These are phyloP conservation scores for Rhynchonycteris naso DNA, from an alignment of 2,797 vertebrate species.

Conservation along the genomic window DNA sequence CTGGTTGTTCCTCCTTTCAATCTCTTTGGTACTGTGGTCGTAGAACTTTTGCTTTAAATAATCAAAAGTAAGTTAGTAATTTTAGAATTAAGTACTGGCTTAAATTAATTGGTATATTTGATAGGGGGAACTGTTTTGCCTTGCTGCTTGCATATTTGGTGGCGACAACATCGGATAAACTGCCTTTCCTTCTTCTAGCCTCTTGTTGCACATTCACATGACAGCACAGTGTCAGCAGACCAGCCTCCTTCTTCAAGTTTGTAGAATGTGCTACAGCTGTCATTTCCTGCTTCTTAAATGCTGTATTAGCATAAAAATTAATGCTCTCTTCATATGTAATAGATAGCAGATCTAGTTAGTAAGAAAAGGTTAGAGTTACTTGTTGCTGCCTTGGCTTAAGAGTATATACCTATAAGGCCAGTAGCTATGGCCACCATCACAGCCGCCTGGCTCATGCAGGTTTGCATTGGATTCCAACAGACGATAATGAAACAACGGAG, in stretches of 20 bases:
- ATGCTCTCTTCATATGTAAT: neutral
- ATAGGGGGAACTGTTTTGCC: neutral
- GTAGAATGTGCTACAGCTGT: neutral
- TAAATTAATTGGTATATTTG: neutral
- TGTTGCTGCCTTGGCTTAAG: neutral
- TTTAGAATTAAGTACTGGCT: slow-evolving; percentile 6
- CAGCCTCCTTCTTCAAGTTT: neutral
- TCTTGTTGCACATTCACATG: neutral
- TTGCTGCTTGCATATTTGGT: neutral
- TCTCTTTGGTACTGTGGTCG: neutral
- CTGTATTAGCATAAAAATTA: neutral
- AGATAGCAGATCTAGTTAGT: neutral
- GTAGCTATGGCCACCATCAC: too few species aligned
- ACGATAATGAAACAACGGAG: too few species aligned
- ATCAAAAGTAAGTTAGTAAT: neutral
- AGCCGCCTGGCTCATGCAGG: too few species aligned
- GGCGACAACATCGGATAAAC: neutral
- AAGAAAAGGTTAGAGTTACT: neutral
- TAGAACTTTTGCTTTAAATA: neutral
- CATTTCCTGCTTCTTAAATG: neutral
- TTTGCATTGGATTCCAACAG: too few species aligned
- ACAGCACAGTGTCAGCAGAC: neutral
- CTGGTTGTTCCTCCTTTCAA: neutral
- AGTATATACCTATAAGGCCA: too few species aligned
- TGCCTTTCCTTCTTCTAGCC: neutral